A percentile compares a stretch with the other conserved stretches of the same genome.
Conservation (phyloP, 2,888 invertebrate genomes). For the Dryadula phaetusa region DNA sequence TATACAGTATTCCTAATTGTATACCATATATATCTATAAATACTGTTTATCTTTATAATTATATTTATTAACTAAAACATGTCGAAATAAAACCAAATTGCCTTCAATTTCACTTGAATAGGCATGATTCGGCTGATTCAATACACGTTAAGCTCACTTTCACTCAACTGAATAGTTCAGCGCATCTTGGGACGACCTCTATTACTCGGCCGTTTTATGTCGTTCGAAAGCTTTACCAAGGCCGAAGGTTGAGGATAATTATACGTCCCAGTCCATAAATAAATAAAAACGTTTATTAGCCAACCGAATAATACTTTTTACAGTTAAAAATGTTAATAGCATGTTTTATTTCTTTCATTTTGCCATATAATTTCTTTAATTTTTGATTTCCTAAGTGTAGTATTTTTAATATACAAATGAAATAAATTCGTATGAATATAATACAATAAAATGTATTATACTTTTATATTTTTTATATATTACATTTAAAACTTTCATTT, state of each 20-base stretch:
- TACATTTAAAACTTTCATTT: too few species aligned
- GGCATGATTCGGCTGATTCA: slow-evolving; percentile 30
- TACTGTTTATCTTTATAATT: too few species aligned
- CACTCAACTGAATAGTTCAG: slow-evolving; percentile 35
- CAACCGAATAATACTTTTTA: neutral
- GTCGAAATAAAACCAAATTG: slow-evolving; percentile 6
- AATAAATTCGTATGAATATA: too few species aligned
- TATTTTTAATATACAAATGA: too few species aligned
- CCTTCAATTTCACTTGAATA: slow-evolving; percentile 26
- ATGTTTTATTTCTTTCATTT: neutral
- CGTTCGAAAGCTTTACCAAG: slow-evolving; percentile 38
- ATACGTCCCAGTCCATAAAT: slow-evolving; percentile 1
- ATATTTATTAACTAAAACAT: neutral
- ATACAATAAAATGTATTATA: too few species aligned
- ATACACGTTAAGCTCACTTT: slow-evolving; percentile 35
- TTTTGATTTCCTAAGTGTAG: too few species aligned
- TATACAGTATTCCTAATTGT: too few species aligned
- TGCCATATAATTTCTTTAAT: too few species aligned
- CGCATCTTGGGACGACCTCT: slow-evolving; percentile 38
- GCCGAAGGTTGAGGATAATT: slow-evolving; percentile 23
- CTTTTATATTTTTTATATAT: too few species aligned
- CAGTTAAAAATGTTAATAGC: neutral
- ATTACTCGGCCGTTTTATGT: slow-evolving; percentile 7
- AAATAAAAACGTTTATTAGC: neutral
- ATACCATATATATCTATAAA: too few species aligned